Percentiles rank a stretch among this genome's conserved stretches.
These are phyloP conservation scores for Cataglyphis albicans DNA, from an alignment of 2,888 invertebrate genomes.

Conservation along the genomic window DNA sequence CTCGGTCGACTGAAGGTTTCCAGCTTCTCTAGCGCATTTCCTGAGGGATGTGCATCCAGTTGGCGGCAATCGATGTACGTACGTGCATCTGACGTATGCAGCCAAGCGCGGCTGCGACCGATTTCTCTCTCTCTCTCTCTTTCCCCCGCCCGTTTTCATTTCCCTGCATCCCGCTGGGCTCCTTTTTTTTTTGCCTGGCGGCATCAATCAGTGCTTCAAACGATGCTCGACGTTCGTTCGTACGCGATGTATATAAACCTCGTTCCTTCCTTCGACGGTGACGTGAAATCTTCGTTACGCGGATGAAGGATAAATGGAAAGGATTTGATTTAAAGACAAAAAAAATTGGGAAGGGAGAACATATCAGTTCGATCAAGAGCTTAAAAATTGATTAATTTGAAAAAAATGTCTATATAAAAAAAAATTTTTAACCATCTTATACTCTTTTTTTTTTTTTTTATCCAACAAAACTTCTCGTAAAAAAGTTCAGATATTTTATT, in stretches of 20 bases:
- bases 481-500: neutral
- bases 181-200: neutral
- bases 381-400: neutral
- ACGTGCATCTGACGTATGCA: conserved; percentile 63
- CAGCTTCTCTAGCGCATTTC: conserved; percentile 37
- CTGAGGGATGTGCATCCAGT: conserved; percentile 45
- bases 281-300: conserved; percentile 15
- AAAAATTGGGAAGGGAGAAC: neutral
- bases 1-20: conserved; percentile 26
- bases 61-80: conserved; percentile 64
- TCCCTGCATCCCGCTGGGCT: neutral
- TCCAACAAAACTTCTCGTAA: neutral
- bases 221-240: conserved; percentile 33
- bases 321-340: neutral
- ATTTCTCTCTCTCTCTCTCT: conserved; percentile 4
- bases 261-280: neutral
- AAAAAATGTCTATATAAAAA: neutral
- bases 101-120: conserved; percentile 51
- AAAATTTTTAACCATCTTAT: neutral
- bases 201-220: conserved; percentile 35
- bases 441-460: neutral
- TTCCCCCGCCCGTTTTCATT: conserved; percentile 31
- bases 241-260: neutral
- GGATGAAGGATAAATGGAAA: neutral
- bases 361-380: neutral